Percentiles rank a stretch among this genome's conserved stretches.
These are phyloP conservation scores for Acanthis flammea DNA, from an alignment of 2,797 vertebrate genomes.

Conservation along the genomic window DNA sequence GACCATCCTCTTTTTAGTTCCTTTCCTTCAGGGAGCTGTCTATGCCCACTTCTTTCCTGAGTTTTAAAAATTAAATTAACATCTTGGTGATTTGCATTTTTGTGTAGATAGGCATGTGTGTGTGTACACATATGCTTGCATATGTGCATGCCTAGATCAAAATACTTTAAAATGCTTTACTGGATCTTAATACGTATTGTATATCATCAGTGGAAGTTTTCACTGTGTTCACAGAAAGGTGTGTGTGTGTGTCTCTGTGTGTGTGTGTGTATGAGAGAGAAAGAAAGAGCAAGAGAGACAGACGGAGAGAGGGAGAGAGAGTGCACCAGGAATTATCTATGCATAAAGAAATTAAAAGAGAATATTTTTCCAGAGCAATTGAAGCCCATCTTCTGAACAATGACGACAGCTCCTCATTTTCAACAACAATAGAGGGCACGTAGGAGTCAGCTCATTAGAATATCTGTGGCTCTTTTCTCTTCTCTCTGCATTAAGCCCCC, in stretches of 20 bases:
- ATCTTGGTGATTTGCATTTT: background rate
- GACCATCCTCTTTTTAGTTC: background rate
- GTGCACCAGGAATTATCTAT: slow-evolving; percentile 78
- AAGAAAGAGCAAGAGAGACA: slow-evolving; percentile 42
- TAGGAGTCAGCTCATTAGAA: slow-evolving; percentile 86
- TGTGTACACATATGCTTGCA: background rate
- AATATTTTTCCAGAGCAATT: slow-evolving; percentile 80
- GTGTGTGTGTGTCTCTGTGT: background rate
- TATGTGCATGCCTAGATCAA: background rate
- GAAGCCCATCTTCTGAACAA: slow-evolving; percentile 82
- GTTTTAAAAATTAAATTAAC: background rate
- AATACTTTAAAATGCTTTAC: background rate
- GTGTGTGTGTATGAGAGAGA: background rate
- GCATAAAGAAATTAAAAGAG: slow-evolving; percentile 81
- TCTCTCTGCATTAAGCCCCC: slow-evolving; percentile 83
- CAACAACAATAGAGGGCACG: slow-evolving; percentile 84
- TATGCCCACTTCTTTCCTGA: background rate
- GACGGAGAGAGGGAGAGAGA: slow-evolving; percentile 54
- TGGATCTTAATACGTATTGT: background rate
- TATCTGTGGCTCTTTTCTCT: slow-evolving; percentile 83
- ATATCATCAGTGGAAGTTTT: slow-evolving; percentile 21
- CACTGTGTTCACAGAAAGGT: slow-evolving; percentile 19
- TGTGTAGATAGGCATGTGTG: background rate
- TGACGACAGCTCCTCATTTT: slow-evolving; percentile 85
- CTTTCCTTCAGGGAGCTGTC: background rate